Evolutionary conservation across 2,888 invertebrate genomes (phyloP), one percentile per base, ranked within the genome.

Genomic region (Campopleginae sp.): DNA sequence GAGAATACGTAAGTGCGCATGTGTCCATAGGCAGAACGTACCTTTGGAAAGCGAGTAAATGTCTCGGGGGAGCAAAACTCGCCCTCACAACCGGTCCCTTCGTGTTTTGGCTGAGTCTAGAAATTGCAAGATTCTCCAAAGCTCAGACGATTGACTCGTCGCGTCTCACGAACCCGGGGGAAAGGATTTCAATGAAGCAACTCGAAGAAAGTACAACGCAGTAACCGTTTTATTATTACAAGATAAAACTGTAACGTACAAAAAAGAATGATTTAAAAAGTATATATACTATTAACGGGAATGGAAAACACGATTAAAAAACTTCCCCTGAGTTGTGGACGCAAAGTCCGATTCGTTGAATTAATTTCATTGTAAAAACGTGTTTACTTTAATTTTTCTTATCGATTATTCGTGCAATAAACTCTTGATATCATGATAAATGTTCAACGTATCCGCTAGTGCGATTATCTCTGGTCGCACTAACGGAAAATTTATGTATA

Each of bases 151-250:
- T 46, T 31, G n/a, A 51, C 71, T 38, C 38, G 46, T 75, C 23
- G 44, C 19, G 38, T 31, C 51, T 72, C 10, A 14, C 33, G 23
- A 68, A 68, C 38, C 27, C 33, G 42, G 17, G 31, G 23, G 44
- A n/a, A 17, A 27, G 33, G 31, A 46, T 54, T 75, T 75, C 23
- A 58, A 46, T 23, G 19, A 71, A 61, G 17, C 14, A 54, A 42
- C 17, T 17, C 46, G 14, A 38, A 66, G 38, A 71, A 74, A 27
- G 19, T 66, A 58, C 51, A 71, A 72, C 33, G 76, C 77, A 48
- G 58, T 19, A 77, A 72, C 66, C 12, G 6, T 80, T 86, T 86
- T 86, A 84, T 86, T 86, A 84, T 84, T 86, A 81, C 86, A 84
- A 84, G 75, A 86, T 58, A 81, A 80, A 84, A 78, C 61, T 84